Base-by-base conservation (phyloP, 2,888 invertebrate species). In the Drosophila limbata region DNA sequence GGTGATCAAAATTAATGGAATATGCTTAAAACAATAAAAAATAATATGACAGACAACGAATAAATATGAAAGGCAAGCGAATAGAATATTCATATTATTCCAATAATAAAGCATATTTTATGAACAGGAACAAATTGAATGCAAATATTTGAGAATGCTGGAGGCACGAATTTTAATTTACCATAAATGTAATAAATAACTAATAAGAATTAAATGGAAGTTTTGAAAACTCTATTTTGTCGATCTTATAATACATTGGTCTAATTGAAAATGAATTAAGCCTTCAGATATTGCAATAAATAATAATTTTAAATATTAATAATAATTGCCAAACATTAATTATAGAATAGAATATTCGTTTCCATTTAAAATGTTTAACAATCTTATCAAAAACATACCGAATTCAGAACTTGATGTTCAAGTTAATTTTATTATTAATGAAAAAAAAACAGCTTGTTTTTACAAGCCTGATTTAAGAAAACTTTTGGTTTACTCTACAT, bases 1-100 rank as follows among this genome's bases (percentile, higher is more conserved):
- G 25, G 11, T 37, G 13, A 56, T 44, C 11, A 56, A 56, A 56
- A 45, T 19, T 19, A 44, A 55, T 42, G 31, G 8, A n/a, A 8
- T 31, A 13, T n/a, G 40, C 4, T 13, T 13, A 25, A 39, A 28
- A 28, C 25, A 28, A 5, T 28, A 47, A 1, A 15, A 47, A 28
- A n/a, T 45, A 6, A n/a, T 45, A 25, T 45, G 44, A 25, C 11
- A 13, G 45, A 15, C 3, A 15, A 15, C 8, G 11, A 25, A 39
- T 21, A 35, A 50, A 50, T 35, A 6, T 3, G 21, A 37, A 39
- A 11, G 25, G 39, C 15, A 39, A 35, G 17, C 17, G 11, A 39
- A 52, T 17, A 15, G 3, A 31, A n/a, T 9, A 8, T 8, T 4
- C 8, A 4, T 13, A 33, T 8, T 19, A 48, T 33, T 19, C 13